These are phyloP conservation scores for Leiothrix lutea DNA, from an alignment of 2,113 vertebrate genomes.

Conservation along the genomic window DNA sequence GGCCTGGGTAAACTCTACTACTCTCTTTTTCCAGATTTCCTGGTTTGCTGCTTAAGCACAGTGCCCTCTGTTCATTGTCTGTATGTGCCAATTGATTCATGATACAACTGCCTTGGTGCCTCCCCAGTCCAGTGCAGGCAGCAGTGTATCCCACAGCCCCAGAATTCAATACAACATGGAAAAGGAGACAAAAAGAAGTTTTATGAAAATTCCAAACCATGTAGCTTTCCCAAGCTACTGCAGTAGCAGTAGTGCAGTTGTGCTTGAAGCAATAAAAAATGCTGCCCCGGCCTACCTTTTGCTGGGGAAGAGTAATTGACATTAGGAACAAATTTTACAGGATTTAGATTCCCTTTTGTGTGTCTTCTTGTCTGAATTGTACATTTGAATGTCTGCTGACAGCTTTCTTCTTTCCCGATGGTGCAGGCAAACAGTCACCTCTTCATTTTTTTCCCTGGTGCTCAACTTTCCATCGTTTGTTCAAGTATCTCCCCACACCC, in stretches of 20 bases:
- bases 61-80: not conserved
- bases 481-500: accelerated
- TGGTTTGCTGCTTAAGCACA: not conserved
- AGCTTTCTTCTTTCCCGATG: not conserved
- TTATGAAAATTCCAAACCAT: not conserved
- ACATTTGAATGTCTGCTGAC: accelerated
- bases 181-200: not conserved
- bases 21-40: not conserved
- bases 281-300: not conserved
- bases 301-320: not conserved
- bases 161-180: accelerated
- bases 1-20: not conserved
- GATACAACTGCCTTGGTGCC: not conserved
- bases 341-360: not conserved
- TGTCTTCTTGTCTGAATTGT: not conserved
- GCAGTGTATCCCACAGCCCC: not conserved
- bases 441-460: not conserved
- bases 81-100: accelerated
- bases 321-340: not conserved
- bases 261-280: not conserved
- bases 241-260: not conserved
- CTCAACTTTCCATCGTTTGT: not conserved
- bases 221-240: not conserved
- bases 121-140: not conserved
- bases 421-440: not conserved